Evolutionary conservation across 2,888 invertebrate species (phyloP), one percentile per base, ranked within the genome.

Genomic region (Eupithecia pulchellata): DNA sequence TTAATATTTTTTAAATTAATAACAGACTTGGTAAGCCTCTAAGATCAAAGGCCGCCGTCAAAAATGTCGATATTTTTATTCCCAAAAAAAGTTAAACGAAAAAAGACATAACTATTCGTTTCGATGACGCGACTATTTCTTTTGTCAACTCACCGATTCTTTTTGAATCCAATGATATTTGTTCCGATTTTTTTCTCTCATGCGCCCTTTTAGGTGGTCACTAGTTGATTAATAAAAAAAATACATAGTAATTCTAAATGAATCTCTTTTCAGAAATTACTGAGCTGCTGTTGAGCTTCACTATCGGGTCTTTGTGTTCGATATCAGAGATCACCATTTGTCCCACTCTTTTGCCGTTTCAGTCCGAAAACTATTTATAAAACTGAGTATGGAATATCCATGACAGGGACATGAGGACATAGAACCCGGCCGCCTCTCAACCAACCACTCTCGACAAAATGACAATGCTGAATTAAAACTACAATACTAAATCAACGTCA

Each of bases 401-500:
- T 52, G 25, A 25, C 13, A 25, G 25, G 3, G 52, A 52, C 52
- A 1, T 25, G 9, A 25, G 25, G 47, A 47, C 20, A 47, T 47
- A 58, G n/a, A 60, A 60, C 29, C 30, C 32, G n/a, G 30, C 58
- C 32, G 58, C 29, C 58, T 32, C 52, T 52, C 25, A 52, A 52
- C 52, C 65, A 61, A 57, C 34, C 27, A 64, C 39, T 60, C 58
- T 62, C 68, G 27, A 32, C 47, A 64, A 61, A 73, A 88, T 93
- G 92, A 92, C 90, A 88, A 91, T 88, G 88, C 89, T 81, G 75
- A 83, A 88, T 85, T 79, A 72, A 81, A 83, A 82, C 84, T 85
- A 92, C 93, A 93, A 92, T 92, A 89, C 88, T 89, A 90, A 93
- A 93, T 93, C 93, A 93, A 92, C 93, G 92, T 93, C 93, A 90